Base-by-base conservation (phyloP, 2,888 invertebrate genomes). In the Oligia strigilis region DNA sequence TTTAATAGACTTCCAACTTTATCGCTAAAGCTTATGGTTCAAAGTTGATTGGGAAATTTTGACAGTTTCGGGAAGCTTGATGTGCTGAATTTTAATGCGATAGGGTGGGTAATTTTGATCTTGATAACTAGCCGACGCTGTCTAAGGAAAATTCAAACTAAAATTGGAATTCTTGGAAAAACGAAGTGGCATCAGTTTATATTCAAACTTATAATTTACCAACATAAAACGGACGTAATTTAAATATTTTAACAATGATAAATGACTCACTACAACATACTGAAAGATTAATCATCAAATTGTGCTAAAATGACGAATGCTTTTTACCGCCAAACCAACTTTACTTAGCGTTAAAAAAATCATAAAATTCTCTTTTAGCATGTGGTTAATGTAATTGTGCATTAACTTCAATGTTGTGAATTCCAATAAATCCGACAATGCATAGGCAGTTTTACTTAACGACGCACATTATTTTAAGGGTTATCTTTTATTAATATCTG, bases 401-500 rank as follows among this genome's bases (percentile, higher is more conserved):
- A 85, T 89, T 85, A 90, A 87, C 84, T 89, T 88, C 78, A 91
- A 90, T 89, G 90, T 87, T 89, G 88, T 87, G 90, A 90, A 92
- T 93, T 91, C 91, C 91, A 90, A 91, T 91, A 87, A 85, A 88
- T 88, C 90, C 88, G 90, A 94, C 94, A 94, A 94, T 92, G 92
- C 93, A 94, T 95, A 94, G 94, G 92, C 92, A 90, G 92, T 93
- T 92, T 91, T 90, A 88, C 90, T 94, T 95, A 95, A 95, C 94
- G 94, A 94, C 90, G 82, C 52, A 85, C 87, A 90, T 92, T 86
- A 87, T 88, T 81, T 84, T 79, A 83, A 77, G 71, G 77, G 75
- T 65, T 72, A 88, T 90, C 92, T 93, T 94, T 95, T 94, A 93
- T 94, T 96, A 94, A 94, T 94, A 93, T 92, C 90, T 95, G 96